These are phyloP conservation scores for Lathronympha strigana DNA, from an alignment of 2,888 invertebrate species.

Conservation along the genomic window DNA sequence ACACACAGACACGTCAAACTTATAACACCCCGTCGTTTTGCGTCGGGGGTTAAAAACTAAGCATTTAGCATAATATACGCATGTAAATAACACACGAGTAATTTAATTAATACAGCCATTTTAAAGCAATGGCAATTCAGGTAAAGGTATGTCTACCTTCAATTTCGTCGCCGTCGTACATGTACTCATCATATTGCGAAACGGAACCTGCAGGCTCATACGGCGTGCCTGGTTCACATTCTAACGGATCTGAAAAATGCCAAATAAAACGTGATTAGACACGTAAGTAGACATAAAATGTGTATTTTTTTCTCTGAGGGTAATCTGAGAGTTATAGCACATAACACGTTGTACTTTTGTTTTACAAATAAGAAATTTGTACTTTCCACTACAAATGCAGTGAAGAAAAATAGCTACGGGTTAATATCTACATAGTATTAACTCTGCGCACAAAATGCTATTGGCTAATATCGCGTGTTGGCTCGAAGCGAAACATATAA, in stretches of 20 bases:
- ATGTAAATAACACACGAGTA: neutral
- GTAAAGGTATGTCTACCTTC: neutral
- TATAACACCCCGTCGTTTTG: too few relatives aligned
- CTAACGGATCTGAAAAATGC: neutral
- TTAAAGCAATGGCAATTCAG: neutral
- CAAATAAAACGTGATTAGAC: neutral
- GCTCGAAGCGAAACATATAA: neutral
- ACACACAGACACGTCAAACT: too few relatives aligned
- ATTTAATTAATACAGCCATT: neutral
- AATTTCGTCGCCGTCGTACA: neutral
- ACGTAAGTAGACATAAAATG: neutral
- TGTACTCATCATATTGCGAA: neutral
- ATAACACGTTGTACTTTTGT: neutral
- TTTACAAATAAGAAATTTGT: neutral
- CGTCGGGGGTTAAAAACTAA: too few relatives aligned
- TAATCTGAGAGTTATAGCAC: neutral
- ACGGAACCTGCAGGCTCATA: neutral
- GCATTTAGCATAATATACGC: neutral
- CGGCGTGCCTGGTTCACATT: neutral
- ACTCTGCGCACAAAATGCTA: neutral
- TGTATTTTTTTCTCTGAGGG: neutral
- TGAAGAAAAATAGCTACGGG: neutral
- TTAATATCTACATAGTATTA: neutral
- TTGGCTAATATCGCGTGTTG: neutral
- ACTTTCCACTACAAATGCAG: neutral